phyloP scores from a whole-genome alignment of 2,888 invertebrate genomes.

The Drosophila recens region DNA sequence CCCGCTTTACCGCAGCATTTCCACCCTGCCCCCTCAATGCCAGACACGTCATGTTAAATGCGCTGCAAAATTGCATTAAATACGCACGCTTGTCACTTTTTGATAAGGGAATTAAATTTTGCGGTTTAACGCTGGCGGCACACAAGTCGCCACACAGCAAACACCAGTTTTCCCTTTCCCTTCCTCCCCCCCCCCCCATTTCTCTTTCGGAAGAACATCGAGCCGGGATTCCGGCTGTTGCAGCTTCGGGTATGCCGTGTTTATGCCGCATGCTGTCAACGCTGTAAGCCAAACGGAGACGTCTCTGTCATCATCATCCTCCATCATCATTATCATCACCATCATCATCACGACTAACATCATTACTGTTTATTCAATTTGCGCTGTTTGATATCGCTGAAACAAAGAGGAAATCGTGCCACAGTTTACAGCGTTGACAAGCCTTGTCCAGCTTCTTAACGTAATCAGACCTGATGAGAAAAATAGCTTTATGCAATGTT shows the following conservation, averaged over 20 bases:
- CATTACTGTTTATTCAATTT: conserved; percentile 65
- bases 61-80: conserved; percentile 85
- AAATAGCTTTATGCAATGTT: neutral
- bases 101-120: conserved; percentile 85
- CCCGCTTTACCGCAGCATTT: neutral
- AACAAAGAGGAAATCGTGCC: conserved; percentile 33
- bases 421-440: conserved; percentile 9
- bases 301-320: conserved; percentile 55
- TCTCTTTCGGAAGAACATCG: neutral
- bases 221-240: conserved; percentile 11
- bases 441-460: conserved; percentile 14
- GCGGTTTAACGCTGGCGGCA: conserved; percentile 81
- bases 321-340: conserved; percentile 29
- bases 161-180: neutral
- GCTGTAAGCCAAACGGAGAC: conserved; percentile 69
- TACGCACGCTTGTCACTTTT: conserved; percentile 85
- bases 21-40: conserved; percentile 2
- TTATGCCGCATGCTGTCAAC: conserved; percentile 76
- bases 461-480: conserved; percentile 1
- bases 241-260: conserved; percentile 54
- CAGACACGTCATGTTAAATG: conserved; percentile 82
- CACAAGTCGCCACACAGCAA: conserved; percentile 33
- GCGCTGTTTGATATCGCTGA: conserved; percentile 30
- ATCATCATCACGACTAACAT: conserved; percentile 27
- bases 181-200: neutral